Percentiles rank a stretch among this genome's conserved stretches.
Conservation (phyloP, 2,888 invertebrate genomes). For the Allolobophora icterica region DNA sequence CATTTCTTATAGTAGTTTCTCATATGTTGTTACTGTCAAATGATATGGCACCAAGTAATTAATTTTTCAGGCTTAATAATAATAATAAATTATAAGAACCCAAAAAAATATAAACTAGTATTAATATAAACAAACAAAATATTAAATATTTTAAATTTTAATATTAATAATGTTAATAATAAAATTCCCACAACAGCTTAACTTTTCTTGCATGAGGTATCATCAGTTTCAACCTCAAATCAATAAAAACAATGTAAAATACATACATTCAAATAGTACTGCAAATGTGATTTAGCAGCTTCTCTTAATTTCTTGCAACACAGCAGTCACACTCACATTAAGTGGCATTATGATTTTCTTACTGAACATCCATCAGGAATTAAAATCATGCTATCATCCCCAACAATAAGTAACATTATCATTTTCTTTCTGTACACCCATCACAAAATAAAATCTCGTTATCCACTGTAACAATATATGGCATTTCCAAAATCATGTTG, state of each 20-base stretch:
- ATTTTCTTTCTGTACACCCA: too few species aligned
- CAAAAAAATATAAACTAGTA: background rate
- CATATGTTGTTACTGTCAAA: too few species aligned
- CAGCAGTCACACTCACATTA: too few species aligned
- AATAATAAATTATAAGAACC: background rate
- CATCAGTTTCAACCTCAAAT: background rate
- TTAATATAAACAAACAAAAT: background rate
- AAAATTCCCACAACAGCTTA: background rate
- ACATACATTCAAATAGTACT: background rate
- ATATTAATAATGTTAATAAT: background rate
- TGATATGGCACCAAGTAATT: background rate
- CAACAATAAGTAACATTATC: too few species aligned
- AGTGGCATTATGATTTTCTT: too few species aligned
- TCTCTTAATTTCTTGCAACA: background rate
- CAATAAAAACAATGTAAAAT: background rate
- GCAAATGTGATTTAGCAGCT: background rate
- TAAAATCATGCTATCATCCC: background rate
- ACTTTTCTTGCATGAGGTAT: background rate
- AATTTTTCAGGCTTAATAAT: background rate
- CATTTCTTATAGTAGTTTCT: too few species aligned
- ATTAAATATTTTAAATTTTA: background rate
- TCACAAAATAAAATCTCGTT: too few species aligned
- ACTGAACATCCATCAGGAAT: background rate
- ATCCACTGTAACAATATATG: too few species aligned
- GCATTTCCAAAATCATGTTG: background rate